These are phyloP conservation scores for Porphyrio hochstetteri DNA, from an alignment of 2,113 vertebrate genomes.

Conservation along the genomic window DNA sequence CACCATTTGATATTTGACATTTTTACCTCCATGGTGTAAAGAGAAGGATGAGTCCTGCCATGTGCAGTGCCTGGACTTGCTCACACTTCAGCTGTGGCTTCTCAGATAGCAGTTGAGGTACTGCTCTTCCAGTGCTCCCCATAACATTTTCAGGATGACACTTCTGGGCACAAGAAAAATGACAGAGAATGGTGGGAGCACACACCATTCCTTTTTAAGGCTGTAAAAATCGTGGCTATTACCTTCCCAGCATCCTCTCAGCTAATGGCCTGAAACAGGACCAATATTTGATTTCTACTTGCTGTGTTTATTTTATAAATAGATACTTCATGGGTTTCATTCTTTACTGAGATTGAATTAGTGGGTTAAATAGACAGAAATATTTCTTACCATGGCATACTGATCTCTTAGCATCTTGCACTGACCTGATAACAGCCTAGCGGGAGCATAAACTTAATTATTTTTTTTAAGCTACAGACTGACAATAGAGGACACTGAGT, in stretches of 20 bases:
- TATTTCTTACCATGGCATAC: slow-evolving; percentile 15
- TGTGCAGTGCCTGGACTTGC: not conserved
- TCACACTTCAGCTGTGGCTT: not conserved
- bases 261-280: slow-evolving; percentile 59
- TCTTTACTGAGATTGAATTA: slow-evolving; percentile 64
- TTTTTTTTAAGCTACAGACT: slow-evolving; percentile 36
- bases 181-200: not conserved
- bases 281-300: slow-evolving; percentile 59
- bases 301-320: slow-evolving; percentile 63
- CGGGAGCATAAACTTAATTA: slow-evolving; percentile 46
- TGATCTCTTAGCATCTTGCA: slow-evolving; percentile 60
- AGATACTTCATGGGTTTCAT: slow-evolving; percentile 61
- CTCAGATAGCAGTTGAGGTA: not conserved
- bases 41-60: not conserved
- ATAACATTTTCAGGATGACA: not conserved
- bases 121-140: not conserved
- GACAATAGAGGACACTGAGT: slow-evolving; percentile 37
- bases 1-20: not conserved
- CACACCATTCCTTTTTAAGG: not conserved
- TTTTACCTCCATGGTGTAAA: accelerated
- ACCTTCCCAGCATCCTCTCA: slow-evolving; percentile 24
- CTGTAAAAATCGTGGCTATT: not conserved
- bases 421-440: slow-evolving; percentile 61
- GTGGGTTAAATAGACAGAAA: slow-evolving; percentile 54
- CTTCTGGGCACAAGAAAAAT: not conserved